Conservation (phyloP, 2,113 vertebrate genomes). For the Ochotona curzoniae region DNA sequence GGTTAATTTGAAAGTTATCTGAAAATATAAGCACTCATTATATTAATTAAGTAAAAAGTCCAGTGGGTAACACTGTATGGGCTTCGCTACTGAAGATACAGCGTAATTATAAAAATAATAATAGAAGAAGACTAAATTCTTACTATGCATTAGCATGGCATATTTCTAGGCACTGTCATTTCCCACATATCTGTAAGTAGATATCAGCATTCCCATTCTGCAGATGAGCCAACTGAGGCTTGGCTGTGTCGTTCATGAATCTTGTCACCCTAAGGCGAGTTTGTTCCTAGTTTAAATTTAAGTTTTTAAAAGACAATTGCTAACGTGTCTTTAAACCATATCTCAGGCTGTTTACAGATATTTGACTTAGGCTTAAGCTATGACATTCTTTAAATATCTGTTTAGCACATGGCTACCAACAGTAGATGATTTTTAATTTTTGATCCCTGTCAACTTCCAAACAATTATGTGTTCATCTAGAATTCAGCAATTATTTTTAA, state of each 20-base stretch:
- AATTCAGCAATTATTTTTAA: not conserved
- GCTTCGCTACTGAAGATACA: not conserved
- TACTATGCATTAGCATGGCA: no score
- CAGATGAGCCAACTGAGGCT: not conserved
- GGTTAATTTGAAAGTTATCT: conserved; percentile 54
- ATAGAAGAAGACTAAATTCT: not conserved
- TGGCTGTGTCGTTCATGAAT: not conserved
- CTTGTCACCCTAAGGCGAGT: not conserved
- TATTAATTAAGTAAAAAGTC: conserved; percentile 60
- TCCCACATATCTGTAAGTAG: not conserved
- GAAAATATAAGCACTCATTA: conserved; percentile 8
- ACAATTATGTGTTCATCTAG: not conserved
- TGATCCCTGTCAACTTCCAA: not conserved
- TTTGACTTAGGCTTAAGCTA: not conserved
- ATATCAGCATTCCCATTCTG: not conserved
- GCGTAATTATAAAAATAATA: conserved; percentile 24
- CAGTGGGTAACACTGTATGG: conserved; percentile 35
- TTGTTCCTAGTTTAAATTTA: not conserved
- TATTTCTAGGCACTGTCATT: not conserved
- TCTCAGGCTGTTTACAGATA: not conserved
- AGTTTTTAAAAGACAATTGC: no score
- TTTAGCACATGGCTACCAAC: not conserved
- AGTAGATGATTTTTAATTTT: not conserved
- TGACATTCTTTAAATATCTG: not conserved
- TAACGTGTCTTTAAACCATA: not conserved